A percentile compares a stretch with the other conserved stretches of the same genome.
phyloP scores from a whole-genome alignment of 2,888 invertebrate genomes.

The Diarsia brunnea region DNA sequence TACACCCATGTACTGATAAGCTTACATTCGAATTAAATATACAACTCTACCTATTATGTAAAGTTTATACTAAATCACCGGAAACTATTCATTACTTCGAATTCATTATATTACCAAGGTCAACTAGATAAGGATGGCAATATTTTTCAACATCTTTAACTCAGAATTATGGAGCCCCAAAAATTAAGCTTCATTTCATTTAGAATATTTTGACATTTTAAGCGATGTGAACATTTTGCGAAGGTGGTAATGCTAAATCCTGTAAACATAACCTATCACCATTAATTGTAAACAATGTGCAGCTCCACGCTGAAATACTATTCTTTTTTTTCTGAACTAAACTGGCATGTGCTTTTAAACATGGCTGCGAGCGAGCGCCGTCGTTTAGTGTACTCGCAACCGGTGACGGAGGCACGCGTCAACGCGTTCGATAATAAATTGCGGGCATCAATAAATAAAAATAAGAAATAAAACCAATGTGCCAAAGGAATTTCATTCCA shows the following conservation, averaged over 20 bases:
- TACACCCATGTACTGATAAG: slow-evolving; percentile 2
- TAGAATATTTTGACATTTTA: neutral
- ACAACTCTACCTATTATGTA: neutral
- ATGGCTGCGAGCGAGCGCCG: slow-evolving; percentile 80
- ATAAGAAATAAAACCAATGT: slow-evolving; percentile 66
- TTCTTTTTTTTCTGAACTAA: slow-evolving; percentile 82
- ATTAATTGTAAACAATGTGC: slow-evolving; percentile 70
- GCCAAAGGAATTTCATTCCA: slow-evolving; percentile 61
- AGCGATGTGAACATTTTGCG: slow-evolving; percentile 1
- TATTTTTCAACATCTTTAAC: slow-evolving; percentile 3
- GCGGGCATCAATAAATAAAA: slow-evolving; percentile 70
- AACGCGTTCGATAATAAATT: slow-evolving; percentile 68
- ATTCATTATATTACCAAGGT: slow-evolving; percentile 15
- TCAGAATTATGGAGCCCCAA: neutral
- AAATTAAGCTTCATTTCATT: slow-evolving; percentile 6
- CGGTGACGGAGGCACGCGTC: slow-evolving; percentile 83
- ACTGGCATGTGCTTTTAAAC: slow-evolving; percentile 85
- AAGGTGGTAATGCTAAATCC: slow-evolving; percentile 24
- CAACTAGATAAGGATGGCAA: slow-evolving; percentile 18
- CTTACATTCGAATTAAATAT: slow-evolving; percentile 1
- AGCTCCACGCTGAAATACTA: slow-evolving; percentile 78
- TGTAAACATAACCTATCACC: slow-evolving; percentile 59
- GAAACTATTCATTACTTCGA: slow-evolving; percentile 19
- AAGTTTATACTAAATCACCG: neutral
- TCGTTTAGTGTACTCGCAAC: slow-evolving; percentile 84